Base-by-base conservation (phyloP, 2,113 vertebrate species). In the Rostratula benghalensis region DNA sequence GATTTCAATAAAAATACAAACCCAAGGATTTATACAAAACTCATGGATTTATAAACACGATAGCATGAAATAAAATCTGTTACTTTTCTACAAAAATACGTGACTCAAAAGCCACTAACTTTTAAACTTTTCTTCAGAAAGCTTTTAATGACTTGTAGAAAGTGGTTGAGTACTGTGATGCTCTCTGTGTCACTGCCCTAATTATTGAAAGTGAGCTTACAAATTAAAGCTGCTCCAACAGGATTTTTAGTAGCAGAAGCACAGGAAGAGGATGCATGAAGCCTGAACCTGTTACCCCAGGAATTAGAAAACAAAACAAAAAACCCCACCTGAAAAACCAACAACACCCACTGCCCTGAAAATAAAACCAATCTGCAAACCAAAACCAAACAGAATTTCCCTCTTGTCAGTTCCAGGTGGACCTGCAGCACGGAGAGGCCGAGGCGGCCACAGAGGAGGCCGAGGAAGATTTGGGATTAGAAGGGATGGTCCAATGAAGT, bases 401-500 rank as follows among this genome's bases (percentile, higher is more conserved):
- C 10, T 90, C 60, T 89, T 74, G 31, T 48, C 91, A 98, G 98
- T 97, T 97, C 97, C 97, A 91, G 98, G 98, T 33, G 95, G 89
- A 53, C 93, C 97, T 89, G 97, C 98, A 92, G 94, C 97, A 9
- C 96, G 96, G 69, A 98, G 99, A 85, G 98, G 98, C 25, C 98
- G 99, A 25, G 98, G 99, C 20, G 99, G 99, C 57, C 98, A 99
- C 93, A 98, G 98, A 93, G 99, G 99, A 39, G 99, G 99, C 65
- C 97, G 99, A 74, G 99, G 99, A 94, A 98, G 98, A 76, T 98
- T 99, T 75, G 98, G 98, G 13, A 97, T 99, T 73, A 98, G 99
- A 50, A 95, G 99, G 87, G 99, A 99, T 85, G 99, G 99, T 41
- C 98, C 99, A 21, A 99, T 99, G 99, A 99, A 99, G 97, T 99